Conservation (phyloP, 2,113 vertebrate species). For the Centropus bengalensis region DNA sequence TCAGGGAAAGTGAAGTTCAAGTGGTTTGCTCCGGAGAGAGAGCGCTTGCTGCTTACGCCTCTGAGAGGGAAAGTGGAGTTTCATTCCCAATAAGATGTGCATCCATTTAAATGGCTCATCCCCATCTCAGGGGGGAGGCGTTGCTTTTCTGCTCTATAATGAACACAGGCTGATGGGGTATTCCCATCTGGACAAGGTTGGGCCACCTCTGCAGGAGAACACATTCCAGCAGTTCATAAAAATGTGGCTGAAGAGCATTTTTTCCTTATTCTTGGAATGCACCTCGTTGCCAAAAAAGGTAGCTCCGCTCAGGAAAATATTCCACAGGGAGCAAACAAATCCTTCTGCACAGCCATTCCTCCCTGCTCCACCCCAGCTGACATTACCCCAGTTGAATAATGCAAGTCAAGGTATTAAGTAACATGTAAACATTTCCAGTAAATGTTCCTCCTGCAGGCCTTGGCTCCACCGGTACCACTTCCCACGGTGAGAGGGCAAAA, state of each 20-base stretch:
- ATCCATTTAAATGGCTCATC: neutral
- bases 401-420: slow-evolving; percentile 61
- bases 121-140: neutral
- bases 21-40: neutral
- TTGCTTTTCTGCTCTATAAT: neutral
- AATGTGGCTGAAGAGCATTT: neutral
- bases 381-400: slow-evolving; percentile 61
- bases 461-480: slow-evolving; percentile 28
- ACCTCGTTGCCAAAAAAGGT: slow-evolving; percentile 30
- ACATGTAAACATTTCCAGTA: slow-evolving; percentile 61
- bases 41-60: neutral
- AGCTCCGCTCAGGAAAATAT: slow-evolving; percentile 12
- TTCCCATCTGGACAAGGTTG: neutral
- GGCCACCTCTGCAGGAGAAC: neutral
- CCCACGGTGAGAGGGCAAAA: slow-evolving; percentile 7
- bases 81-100: neutral
- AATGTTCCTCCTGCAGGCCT: slow-evolving; percentile 20
- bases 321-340: slow-evolving; percentile 35
- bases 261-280: slow-evolving; percentile 25
- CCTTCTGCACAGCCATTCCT: slow-evolving; percentile 33
- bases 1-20: neutral
- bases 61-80: neutral
- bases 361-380: slow-evolving; percentile 36
- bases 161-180: neutral
- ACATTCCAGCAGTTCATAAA: slow-evolving; percentile 14